Conservation (phyloP, 2,888 invertebrate genomes). For the Heliconius charithonia region DNA sequence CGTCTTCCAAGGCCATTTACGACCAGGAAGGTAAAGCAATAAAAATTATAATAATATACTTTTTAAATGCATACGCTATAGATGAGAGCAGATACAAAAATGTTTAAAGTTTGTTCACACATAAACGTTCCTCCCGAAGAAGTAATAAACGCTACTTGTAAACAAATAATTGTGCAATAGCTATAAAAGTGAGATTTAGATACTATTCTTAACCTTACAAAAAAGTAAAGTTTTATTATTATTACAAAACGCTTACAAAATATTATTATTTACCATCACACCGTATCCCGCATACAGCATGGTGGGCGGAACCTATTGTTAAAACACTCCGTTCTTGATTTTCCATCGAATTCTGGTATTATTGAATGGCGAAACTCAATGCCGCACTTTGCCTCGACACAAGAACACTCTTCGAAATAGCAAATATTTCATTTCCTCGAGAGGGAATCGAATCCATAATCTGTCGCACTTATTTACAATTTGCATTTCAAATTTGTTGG, state of each 20-base stretch:
- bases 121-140: constrained; percentile 14
- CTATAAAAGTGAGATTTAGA: constrained; percentile 2
- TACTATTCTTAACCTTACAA: background rate
- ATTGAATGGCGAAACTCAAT: too few relatives aligned
- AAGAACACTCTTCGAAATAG: too few relatives aligned
- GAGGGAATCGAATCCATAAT: too few relatives aligned
- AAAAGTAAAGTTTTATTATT: background rate
- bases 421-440: too few relatives aligned
- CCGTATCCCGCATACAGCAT: too few relatives aligned
- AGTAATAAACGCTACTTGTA: constrained; percentile 37
- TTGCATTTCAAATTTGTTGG: background rate
- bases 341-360: too few relatives aligned
- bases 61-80: constrained; percentile 33
- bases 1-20: constrained; percentile 56
- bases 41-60: constrained; percentile 59
- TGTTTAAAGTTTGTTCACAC: constrained; percentile 32
- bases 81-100: constrained; percentile 34
- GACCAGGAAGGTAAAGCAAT: constrained; percentile 66
- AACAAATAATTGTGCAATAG: constrained; percentile 28
- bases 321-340: too few relatives aligned
- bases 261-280: too few relatives aligned
- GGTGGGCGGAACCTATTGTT: too few relatives aligned
- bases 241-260: background rate
- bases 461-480: background rate
- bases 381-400: too few relatives aligned